Evolutionary conservation across 2,797 vertebrate species (phyloP), one percentile per base, ranked within the genome.

Genomic region (Ataeniobius toweri): DNA sequence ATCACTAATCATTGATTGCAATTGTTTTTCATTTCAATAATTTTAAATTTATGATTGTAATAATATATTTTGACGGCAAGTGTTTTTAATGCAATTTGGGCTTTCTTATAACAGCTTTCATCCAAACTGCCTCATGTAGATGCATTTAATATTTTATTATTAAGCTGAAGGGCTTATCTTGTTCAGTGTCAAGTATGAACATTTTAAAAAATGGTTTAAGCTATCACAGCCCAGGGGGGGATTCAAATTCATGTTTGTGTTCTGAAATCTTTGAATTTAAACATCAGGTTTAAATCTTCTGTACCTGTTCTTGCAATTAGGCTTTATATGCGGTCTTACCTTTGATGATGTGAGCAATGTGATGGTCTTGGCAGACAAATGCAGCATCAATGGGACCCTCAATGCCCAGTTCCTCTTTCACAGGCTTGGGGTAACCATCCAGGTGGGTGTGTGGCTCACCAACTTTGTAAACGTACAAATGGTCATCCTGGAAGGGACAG

Each of bases 371-470:
- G 63, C 97, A 98, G 39, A 91, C 77, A 73, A 97, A 97, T n/a
- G 96, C 92, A 0, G 96, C 96, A 8, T 96, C 93, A 0, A 96
- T 84, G 0, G 59, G 73, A 0, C 91, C 84, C 3, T 96, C 87
- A 3, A 96, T 74, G 24, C 96, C 96, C 56, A 97, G 83, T 79
- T 94, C 96, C 0, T 95, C 93, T 67, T 91, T 90, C 84, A 97
- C 72, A 10, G 83, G 0, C 83, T 95, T 96, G 1, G 97, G 97
- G 90, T 95, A 97, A 2, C 95, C 96, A 0, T 88, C 81, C 26
- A 94, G 78, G 1, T 68, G 93, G n/a, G 82, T 86, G 88, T 96
- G 95, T 24, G 94, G 91, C 73, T 92, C 92, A 8, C 88, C 95
- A 0, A 91, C 78, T 79, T 88, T 90, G 91, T 96, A 97, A 77